phyloP scores from a whole-genome alignment of 2,888 invertebrate species.

The Xanthia icteritia region DNA sequence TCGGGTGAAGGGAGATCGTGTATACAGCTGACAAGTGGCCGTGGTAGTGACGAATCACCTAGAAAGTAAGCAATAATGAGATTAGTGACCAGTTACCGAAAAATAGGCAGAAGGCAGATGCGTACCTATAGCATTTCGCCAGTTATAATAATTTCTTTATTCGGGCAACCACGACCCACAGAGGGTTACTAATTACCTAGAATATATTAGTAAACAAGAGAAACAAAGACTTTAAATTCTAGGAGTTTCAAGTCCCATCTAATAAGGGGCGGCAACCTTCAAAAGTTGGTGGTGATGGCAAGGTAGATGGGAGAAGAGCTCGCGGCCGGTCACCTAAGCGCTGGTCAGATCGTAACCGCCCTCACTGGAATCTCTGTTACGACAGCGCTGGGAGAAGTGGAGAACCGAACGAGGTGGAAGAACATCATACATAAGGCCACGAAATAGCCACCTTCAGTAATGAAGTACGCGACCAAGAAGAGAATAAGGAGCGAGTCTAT shows the following conservation, averaged over 20 bases:
- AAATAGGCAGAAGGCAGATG: neutral
- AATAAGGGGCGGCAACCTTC: too few species aligned
- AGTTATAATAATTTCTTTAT: neutral
- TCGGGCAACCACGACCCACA: neutral
- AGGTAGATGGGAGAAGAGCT: too few species aligned
- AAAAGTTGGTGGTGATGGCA: too few species aligned
- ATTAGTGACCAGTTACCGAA: neutral
- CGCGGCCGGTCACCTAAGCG: too few species aligned
- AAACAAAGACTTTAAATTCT: neutral
- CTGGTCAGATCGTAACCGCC: too few species aligned
- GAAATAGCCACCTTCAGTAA: too few species aligned
- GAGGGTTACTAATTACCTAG: neutral
- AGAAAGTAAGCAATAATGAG: slow-evolving; percentile 15
- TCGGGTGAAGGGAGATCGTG: slow-evolving; percentile 97
- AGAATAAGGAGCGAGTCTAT: too few species aligned
- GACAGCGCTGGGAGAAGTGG: too few species aligned
- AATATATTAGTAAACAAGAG: neutral
- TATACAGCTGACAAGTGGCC: slow-evolving; percentile 99
- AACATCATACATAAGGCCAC: too few species aligned
- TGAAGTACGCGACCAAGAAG: too few species aligned
- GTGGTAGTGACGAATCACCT: slow-evolving; percentile 99
- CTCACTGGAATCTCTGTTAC: too few species aligned
- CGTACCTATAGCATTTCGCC: neutral
- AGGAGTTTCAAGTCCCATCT: neutral
- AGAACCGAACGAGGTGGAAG: too few species aligned